Conservation (phyloP, 1,140 invertebrate genomes). For the Trinorchestia longiramus region DNA sequence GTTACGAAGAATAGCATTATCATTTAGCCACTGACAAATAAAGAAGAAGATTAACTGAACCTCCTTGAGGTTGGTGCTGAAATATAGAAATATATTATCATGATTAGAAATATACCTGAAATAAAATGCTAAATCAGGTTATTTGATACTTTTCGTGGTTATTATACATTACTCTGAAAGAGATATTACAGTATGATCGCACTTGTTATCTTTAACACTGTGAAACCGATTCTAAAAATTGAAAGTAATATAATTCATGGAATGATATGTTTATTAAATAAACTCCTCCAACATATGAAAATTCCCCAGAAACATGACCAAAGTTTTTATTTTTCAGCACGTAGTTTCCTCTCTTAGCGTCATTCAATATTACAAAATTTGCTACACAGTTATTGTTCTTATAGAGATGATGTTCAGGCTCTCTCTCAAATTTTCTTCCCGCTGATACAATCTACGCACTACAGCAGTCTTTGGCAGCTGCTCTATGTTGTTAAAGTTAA, state of each 20-base stretch:
- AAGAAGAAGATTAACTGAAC: background rate
- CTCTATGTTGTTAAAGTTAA: background rate
- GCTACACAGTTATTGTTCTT: background rate
- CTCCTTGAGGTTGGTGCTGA: background rate
- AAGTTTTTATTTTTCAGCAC: background rate
- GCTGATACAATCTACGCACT: background rate
- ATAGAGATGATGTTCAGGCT: background rate
- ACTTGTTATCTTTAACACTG: too few species aligned
- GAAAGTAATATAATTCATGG: too few species aligned
- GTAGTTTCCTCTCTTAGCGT: background rate
- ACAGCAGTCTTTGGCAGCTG: background rate
- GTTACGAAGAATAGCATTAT: background rate
- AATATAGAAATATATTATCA: too few species aligned
- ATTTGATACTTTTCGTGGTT: background rate
- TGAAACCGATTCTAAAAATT: too few species aligned
- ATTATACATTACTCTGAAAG: too few species aligned
- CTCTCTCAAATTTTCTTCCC: background rate
- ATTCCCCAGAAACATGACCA: background rate
- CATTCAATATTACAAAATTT: background rate
- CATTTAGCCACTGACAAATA: background rate
- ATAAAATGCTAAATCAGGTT: background rate
- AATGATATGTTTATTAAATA: too few species aligned
- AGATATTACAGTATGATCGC: too few species aligned
- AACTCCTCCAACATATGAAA: background rate
- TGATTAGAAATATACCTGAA: background rate